Base-by-base conservation (phyloP, 2,113 vertebrate genomes). In the Callospermophilus lateralis region DNA sequence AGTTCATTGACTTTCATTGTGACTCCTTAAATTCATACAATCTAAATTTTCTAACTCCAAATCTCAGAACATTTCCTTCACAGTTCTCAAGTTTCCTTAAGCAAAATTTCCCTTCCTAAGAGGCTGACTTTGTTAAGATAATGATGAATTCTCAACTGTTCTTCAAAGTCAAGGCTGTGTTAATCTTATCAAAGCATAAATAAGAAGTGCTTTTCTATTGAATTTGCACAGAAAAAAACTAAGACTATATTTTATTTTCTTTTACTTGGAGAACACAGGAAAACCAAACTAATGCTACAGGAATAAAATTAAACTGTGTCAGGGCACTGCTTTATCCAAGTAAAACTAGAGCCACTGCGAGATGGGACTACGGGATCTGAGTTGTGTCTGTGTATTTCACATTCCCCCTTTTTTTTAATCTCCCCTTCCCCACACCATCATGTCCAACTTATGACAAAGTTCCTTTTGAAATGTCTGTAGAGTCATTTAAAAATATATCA, bases 81-180 rank as follows among this genome's bases (percentile, higher is more conserved):
- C 6, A 58, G n/a, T 26, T 72, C 39, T 83, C 68, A 95, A 78
- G n/a, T 88, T 84, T 78, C 26, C 72, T 65, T 77, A 84, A 93
- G 63, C 24, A 48, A 48, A 78, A 37, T 65, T 58, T 90, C 15
- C 2, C 6, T 84, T 74, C 37, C 11, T 70, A 78, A 51, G 48
- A 51, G 48, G 48, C 12, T 51, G 48, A 51, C 48, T 51, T 51
- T 51, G 48, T 51, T 51, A 51, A 70, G 34, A 28, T 19, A 61
- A 58, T 42, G 84, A 76, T 48, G 22, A 34, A n/a, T 51, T 89
- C 16, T 68, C 34, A 45, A 22, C 12, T 17, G 2, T 81, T 76
- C 45, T 80, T 53, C 72, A 72, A n/a, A 78, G 1, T n/a, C 15
- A 13, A 42, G 34, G 28, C 16, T 26, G 22, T 78, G 12, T 51